These are phyloP conservation scores for Stramonita haemastoma DNA, from an alignment of 2,888 invertebrate genomes.

Conservation along the genomic window DNA sequence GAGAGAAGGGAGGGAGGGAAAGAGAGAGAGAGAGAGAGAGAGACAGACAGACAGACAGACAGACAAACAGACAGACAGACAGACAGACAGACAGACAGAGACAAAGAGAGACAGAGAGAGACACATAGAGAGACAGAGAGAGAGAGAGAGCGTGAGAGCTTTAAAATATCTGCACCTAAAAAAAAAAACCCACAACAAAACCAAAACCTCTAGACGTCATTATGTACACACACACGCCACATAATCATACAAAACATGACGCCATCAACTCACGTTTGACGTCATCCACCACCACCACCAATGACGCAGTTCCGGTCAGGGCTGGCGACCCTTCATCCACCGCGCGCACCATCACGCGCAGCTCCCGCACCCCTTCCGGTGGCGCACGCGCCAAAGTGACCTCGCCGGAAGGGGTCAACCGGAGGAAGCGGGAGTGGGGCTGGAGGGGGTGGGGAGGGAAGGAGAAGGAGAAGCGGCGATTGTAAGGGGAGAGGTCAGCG, in stretches of 20 bases:
- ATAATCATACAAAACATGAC: background rate
- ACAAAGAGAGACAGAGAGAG: too few species aligned
- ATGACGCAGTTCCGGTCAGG: constrained; percentile 48
- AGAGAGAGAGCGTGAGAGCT: too few species aligned
- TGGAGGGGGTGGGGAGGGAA: background rate
- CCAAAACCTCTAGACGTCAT: too few species aligned
- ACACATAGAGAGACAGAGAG: too few species aligned
- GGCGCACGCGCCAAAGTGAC: constrained; percentile 23
- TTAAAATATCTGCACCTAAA: too few species aligned
- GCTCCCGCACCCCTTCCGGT: constrained; percentile 46
- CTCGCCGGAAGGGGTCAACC: background rate
- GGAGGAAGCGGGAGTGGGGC: background rate
- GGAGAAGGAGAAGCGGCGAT: constrained; percentile 52
- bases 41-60: too few species aligned
- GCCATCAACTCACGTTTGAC: constrained; percentile 59
- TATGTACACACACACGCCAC: too few species aligned
- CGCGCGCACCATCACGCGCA: constrained; percentile 58
- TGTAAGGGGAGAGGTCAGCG: constrained; percentile 55
- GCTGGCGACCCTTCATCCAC: constrained; percentile 63
- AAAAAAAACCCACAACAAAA: too few species aligned
- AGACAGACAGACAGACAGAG: too few species aligned
- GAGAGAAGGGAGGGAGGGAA: too few species aligned
- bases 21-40: too few species aligned
- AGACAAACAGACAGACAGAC: too few species aligned
- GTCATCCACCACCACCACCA: constrained; percentile 55